Evolutionary conservation across 1,140 invertebrate species (phyloP).

Genomic region (Drosophila bipectinata): DNA sequence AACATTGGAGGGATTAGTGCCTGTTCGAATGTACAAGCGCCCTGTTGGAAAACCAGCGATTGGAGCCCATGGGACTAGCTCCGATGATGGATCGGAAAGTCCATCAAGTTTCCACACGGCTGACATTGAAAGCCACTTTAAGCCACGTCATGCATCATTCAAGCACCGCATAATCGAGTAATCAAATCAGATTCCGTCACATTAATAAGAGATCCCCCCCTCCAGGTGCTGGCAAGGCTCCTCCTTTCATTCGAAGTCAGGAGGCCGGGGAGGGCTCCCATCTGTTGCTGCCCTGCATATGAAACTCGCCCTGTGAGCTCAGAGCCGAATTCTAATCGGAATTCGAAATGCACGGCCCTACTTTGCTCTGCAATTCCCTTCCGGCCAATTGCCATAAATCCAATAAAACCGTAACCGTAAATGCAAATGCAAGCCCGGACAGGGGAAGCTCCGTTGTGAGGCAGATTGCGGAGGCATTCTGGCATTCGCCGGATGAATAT

Average conservation of each 20-base stretch:
- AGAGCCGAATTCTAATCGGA: slow-evolving; percentile 50
- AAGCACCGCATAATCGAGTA: slow-evolving; percentile 13
- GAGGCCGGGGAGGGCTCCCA: slow-evolving; percentile 1
- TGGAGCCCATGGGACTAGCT: slow-evolving; percentile 7
- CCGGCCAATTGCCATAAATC: slow-evolving; percentile 65
- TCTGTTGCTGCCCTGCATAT: slow-evolving; percentile 10
- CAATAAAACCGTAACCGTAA: slow-evolving; percentile 58
- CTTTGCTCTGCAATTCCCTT: slow-evolving; percentile 14
- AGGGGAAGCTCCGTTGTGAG: no score
- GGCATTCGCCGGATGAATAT: slow-evolving; percentile 7
- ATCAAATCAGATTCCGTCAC: slow-evolving; percentile 7
- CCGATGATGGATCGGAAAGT: slow-evolving; percentile 41
- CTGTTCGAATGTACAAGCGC: neutral
- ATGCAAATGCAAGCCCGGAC: slow-evolving; percentile 52
- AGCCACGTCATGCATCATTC: slow-evolving; percentile 12
- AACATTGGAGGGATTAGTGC: slow-evolving; percentile 50
- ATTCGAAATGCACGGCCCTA: slow-evolving; percentile 37
- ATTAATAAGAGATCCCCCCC: neutral
- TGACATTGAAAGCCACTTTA: slow-evolving; percentile 56
- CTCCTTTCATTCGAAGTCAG: neutral
- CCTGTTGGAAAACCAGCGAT: neutral
- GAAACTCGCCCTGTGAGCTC: neutral
- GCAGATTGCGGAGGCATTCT: neutral
- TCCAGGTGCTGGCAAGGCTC: neutral
- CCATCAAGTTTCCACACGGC: slow-evolving; percentile 13